Percentiles rank a stretch among this genome's conserved stretches.
Conservation (phyloP, 2,113 vertebrate species). For the Tiliqua scincoides region DNA sequence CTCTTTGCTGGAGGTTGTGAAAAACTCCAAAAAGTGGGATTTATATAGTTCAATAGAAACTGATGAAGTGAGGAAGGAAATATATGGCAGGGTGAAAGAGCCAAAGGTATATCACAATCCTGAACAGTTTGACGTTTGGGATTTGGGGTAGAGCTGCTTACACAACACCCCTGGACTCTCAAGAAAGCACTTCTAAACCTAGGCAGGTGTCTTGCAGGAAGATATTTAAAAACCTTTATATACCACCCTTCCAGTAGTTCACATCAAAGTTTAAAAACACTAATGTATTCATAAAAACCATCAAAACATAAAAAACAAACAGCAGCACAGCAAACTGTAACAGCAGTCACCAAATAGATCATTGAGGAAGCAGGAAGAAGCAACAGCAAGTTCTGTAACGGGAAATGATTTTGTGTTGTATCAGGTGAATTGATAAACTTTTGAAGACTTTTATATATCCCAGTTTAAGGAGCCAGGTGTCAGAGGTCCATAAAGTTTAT, state of each 20-base stretch:
- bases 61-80: neutral
- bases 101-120: neutral
- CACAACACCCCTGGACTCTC: neutral
- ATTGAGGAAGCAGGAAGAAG: no score
- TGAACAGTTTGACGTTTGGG: conserved; percentile 1
- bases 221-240: no score
- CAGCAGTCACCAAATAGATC: no score
- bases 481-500: neutral
- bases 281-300: no score
- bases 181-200: no score
- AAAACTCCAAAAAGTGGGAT: neutral
- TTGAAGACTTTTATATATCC: neutral
- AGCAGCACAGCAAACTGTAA: no score
- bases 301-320: no score
- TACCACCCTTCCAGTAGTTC: neutral
- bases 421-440: neutral
- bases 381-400: neutral
- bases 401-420: neutral
- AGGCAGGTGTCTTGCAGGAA: no score
- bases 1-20: neutral
- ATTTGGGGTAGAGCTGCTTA: no score
- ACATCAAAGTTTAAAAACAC: neutral
- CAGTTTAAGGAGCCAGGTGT: neutral
- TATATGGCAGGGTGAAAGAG: neutral
- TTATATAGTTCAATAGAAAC: neutral